Evolutionary conservation across 1,140 invertebrate genomes (phyloP).

Genomic region (Campoletis sonorensis): DNA sequence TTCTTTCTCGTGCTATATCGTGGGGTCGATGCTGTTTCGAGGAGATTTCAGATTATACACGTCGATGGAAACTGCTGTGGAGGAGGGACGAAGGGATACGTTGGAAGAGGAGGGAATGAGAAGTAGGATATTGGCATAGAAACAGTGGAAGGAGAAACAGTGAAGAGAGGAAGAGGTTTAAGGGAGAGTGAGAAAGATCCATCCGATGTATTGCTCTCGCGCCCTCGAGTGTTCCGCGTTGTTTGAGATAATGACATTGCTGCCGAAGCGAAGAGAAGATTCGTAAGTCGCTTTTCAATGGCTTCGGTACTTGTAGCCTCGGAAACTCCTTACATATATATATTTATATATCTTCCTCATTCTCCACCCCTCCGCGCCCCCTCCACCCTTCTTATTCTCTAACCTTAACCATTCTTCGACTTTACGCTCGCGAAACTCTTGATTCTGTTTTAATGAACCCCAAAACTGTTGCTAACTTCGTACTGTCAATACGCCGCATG

Average conservation of each 20-base stretch:
- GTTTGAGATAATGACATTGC: constrained; percentile 63
- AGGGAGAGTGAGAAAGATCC: constrained; percentile 46
- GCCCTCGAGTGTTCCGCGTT: constrained; percentile 59
- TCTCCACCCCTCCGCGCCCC: background rate
- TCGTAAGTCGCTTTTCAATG: constrained; percentile 53
- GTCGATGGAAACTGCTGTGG: background rate
- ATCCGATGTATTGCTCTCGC: constrained; percentile 54
- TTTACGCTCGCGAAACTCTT: constrained; percentile 21
- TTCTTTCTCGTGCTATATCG: background rate
- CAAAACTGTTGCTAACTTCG: constrained; percentile 56
- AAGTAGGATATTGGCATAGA: background rate
- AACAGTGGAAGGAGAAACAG: constrained; percentile 18
- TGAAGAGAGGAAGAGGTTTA: constrained; percentile 29
- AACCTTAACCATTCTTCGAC: background rate
- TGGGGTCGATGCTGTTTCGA: background rate
- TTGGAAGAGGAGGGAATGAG: background rate
- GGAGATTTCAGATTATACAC: constrained; percentile 23
- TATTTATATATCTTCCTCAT: background rate
- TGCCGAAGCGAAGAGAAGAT: constrained; percentile 39
- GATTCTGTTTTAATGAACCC: constrained; percentile 56
- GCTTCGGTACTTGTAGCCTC: constrained; percentile 28
- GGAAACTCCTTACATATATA: constrained; percentile 3
- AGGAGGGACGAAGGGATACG: background rate
- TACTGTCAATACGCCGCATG: background rate
- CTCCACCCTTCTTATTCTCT: constrained; percentile 4